Evolutionary conservation across 2,888 invertebrate species (phyloP).

Genomic region (Eledona agricola): DNA sequence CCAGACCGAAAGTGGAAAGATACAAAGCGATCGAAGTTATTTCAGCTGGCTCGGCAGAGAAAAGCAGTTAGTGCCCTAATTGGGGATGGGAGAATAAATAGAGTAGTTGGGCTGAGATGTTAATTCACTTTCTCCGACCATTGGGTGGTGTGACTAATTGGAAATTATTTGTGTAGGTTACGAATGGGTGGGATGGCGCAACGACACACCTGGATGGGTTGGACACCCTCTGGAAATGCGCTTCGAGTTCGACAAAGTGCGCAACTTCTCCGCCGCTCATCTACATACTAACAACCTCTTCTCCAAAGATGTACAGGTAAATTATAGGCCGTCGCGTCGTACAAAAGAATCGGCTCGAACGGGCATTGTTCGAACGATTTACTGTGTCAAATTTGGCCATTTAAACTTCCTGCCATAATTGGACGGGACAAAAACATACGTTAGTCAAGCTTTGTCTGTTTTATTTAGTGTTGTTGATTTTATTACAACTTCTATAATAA

Average conservation of each 20-base stretch:
- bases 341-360: conserved; percentile 16
- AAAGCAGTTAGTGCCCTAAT: conserved; percentile 18
- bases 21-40: conserved; percentile 32
- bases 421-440: too few species aligned
- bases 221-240: conserved; percentile 76
- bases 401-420: too few species aligned
- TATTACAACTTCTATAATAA: too few species aligned
- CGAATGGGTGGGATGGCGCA: conserved; percentile 87
- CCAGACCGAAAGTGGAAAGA: conserved; percentile 35
- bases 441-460: too few species aligned
- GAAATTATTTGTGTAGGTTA: conserved; percentile 66
- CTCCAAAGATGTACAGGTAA: conserved; percentile 78
- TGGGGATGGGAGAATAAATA: conserved; percentile 6
- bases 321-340: conserved; percentile 34
- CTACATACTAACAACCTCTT: conserved; percentile 82
- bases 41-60: conserved; percentile 11
- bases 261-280: conserved; percentile 79
- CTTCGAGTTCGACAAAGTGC: conserved; percentile 80
- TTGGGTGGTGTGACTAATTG: conserved; percentile 12
- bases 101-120: not conserved
- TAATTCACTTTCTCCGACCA: too few species aligned
- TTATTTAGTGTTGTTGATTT: too few species aligned
- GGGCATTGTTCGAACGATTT: not conserved
- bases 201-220: conserved; percentile 70
- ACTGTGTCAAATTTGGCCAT: too few species aligned